Conservation (phyloP, 2,797 vertebrate genomes). For the Acanthurus leucopareius region DNA sequence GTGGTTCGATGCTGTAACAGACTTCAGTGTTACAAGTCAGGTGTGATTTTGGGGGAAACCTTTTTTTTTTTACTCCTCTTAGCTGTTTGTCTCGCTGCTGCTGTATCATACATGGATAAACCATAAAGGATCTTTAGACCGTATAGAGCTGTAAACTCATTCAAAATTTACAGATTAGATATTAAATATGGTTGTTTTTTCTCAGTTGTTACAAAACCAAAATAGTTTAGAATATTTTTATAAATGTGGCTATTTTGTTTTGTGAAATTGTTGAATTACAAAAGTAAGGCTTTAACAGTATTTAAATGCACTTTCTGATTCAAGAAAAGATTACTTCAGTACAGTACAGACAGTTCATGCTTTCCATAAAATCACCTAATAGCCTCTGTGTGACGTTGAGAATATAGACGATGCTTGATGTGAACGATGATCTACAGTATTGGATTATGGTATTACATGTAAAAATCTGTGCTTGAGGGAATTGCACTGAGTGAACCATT, state of each 20-base stretch:
- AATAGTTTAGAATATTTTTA: background rate
- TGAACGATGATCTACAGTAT: conserved; percentile 44
- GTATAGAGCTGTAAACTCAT: background rate
- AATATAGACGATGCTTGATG: conserved; percentile 18
- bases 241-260: background rate
- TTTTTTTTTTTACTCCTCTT: background rate
- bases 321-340: background rate
- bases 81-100: background rate
- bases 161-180: background rate
- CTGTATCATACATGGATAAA: background rate
- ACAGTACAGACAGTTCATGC: conserved; percentile 1
- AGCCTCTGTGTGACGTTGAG: conserved; percentile 26
- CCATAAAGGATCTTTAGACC: background rate
- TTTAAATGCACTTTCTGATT: background rate
- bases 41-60: conserved; percentile 5
- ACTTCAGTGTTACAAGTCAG: conserved; percentile 12
- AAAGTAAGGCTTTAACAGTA: too few relatives aligned
- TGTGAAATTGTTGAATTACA: too few relatives aligned
- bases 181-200: background rate
- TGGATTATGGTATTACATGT: conserved; percentile 40
- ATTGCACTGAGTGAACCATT: conserved; percentile 44
- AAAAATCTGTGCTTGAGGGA: conserved; percentile 38
- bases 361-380: conserved; percentile 16
- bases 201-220: background rate
- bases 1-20: background rate